These are phyloP conservation scores for Elachura formosa DNA, from an alignment of 2,113 vertebrate genomes.

Conservation along the genomic window DNA sequence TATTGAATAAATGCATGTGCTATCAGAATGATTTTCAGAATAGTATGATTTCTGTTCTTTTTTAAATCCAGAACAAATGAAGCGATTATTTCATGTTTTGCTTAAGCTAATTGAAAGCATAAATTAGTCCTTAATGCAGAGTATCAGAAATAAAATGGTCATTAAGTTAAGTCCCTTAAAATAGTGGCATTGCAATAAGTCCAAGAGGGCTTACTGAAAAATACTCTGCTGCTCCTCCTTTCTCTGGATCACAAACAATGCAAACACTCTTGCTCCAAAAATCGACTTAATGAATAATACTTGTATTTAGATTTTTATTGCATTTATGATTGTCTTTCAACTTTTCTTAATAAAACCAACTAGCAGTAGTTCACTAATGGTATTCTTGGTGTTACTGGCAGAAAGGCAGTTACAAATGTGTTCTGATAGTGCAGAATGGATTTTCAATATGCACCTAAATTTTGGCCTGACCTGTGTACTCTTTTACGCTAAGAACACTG, in stretches of 20 bases:
- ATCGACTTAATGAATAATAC: not conserved
- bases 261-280: not conserved
- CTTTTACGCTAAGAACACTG: rapidly evolving
- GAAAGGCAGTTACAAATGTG: not conserved
- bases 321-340: not conserved
- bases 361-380: not conserved
- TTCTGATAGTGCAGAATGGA: not conserved
- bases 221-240: not conserved
- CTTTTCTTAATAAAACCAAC: not conserved
- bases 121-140: not conserved
- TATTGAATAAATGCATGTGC: rapidly evolving
- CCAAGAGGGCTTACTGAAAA: not conserved
- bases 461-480: not conserved
- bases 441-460: not conserved
- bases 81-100: not conserved
- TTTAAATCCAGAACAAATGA: not conserved
- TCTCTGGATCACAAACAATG: not conserved
- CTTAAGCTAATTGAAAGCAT: not conserved
- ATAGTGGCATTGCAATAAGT: not conserved
- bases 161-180: not conserved
- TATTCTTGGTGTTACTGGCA: not conserved
- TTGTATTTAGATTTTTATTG: not conserved
- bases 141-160: not conserved
- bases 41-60: not conserved
- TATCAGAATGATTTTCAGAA: not conserved